phyloP scores from a whole-genome alignment of 2,797 vertebrate genomes.

The Spea hammondii region DNA sequence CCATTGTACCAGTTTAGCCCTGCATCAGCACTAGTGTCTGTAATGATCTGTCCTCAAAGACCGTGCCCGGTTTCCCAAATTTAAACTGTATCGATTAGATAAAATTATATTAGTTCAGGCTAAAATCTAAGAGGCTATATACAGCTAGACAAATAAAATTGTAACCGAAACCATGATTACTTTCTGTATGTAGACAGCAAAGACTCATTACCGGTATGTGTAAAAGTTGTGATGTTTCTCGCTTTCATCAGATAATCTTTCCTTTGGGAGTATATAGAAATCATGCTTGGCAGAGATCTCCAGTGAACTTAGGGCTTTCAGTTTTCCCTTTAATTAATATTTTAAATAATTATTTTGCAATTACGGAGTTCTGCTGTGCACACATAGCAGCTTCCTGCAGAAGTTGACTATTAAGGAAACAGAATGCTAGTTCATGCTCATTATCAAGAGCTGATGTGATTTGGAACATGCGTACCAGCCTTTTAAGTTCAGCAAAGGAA shows the following conservation, averaged over 20 bases:
- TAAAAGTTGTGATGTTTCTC: background rate
- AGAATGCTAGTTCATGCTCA: slow-evolving; percentile 6
- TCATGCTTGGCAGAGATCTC: slow-evolving; percentile 6
- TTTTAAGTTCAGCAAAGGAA: background rate
- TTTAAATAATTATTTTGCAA: slow-evolving; percentile 18
- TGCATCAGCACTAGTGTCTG: too few relatives aligned
- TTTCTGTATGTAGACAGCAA: background rate
- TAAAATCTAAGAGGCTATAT: too few relatives aligned
- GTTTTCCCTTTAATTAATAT: slow-evolving; percentile 4
- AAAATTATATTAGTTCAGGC: too few relatives aligned
- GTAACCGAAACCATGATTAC: background rate
- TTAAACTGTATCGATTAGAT: too few relatives aligned
- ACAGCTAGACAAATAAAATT: too few relatives aligned
- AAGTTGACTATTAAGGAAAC: slow-evolving; percentile 9
- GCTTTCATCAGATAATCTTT: background rate
- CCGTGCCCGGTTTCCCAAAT: too few relatives aligned
- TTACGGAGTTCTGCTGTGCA: slow-evolving; percentile 1
- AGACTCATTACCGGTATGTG: background rate
- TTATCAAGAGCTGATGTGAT: slow-evolving; percentile 1
- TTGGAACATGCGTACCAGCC: slow-evolving; percentile 1
- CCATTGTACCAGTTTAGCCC: too few relatives aligned
- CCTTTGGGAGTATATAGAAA: background rate
- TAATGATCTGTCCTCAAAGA: too few relatives aligned
- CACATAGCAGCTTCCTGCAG: slow-evolving; percentile 2
- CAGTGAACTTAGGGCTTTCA: slow-evolving; percentile 5